A percentile compares a stretch with the other conserved stretches of the same genome.
These are phyloP conservation scores for Corythaeola cristata DNA, from an alignment of 2,113 vertebrate species.

Conservation along the genomic window DNA sequence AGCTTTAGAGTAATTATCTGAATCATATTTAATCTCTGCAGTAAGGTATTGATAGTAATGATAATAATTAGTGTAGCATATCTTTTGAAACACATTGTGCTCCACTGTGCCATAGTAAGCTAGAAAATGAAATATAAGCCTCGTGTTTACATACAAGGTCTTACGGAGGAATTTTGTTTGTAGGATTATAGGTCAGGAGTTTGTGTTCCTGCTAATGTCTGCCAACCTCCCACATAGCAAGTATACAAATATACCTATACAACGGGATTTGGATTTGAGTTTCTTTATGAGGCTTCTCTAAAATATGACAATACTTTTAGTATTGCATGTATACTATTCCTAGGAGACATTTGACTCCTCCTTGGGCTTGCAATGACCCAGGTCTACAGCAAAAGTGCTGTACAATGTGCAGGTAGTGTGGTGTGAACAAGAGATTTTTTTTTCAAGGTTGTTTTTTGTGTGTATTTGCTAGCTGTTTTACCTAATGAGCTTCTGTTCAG, in stretches of 20 bases:
- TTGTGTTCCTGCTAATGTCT: neutral
- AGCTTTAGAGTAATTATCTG: neutral
- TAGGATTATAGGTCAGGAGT: neutral
- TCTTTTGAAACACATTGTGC: neutral
- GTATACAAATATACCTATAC: neutral
- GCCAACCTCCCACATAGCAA: neutral
- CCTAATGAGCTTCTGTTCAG: neutral
- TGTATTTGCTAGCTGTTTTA: neutral
- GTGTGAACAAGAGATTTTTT: neutral
- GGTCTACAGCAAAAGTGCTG: neutral
- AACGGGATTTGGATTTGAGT: neutral
- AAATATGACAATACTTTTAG: neutral
- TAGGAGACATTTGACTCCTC: neutral
- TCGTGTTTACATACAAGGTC: neutral
- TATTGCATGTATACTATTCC: neutral
- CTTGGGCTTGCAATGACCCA: neutral
- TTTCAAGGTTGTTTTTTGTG: neutral
- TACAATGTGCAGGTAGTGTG: neutral
- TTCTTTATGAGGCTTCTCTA: neutral
- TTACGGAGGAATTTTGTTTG: neutral
- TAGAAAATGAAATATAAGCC: neutral
- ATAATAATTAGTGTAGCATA: neutral
- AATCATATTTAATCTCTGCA: neutral
- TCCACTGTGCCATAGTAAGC: neutral
- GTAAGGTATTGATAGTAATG: neutral